Evolutionary conservation across 2,113 vertebrate genomes (phyloP).

Genomic region (Spea bombifrons): DNA sequence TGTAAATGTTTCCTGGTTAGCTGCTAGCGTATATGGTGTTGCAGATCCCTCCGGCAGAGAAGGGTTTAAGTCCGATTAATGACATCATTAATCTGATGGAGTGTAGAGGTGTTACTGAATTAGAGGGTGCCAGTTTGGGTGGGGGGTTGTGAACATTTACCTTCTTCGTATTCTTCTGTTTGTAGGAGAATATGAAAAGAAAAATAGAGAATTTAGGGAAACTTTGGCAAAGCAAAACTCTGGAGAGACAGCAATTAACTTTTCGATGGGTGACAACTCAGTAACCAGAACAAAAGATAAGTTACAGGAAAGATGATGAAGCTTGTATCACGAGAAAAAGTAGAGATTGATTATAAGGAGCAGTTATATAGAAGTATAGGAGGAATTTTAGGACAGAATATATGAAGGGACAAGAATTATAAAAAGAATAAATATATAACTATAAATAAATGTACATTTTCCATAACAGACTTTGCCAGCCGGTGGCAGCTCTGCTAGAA

Average conservation of each 20-base stretch:
- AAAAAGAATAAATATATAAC: too few species aligned
- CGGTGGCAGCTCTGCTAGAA: too few species aligned
- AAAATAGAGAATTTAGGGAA: conserved; percentile 18
- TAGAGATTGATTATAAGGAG: too few species aligned
- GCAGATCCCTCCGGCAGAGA: conserved; percentile 2
- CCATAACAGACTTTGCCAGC: too few species aligned
- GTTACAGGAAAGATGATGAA: too few species aligned
- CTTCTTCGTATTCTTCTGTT: conserved; percentile 50
- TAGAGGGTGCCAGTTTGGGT: background rate
- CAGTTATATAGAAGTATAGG: too few species aligned
- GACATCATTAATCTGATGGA: background rate
- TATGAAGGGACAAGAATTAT: too few species aligned
- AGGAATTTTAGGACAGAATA: too few species aligned
- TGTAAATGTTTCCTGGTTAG: too few species aligned
- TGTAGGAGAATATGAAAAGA: conserved; percentile 21
- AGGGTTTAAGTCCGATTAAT: conserved; percentile 24
- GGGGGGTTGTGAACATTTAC: conserved; percentile 24
- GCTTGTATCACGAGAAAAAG: too few species aligned
- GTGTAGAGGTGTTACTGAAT: conserved; percentile 5
- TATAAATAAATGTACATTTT: too few species aligned
- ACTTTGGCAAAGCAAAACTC: background rate
- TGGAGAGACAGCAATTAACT: background rate
- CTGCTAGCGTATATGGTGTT: background rate
- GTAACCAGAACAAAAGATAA: too few species aligned
- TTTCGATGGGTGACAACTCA: background rate